Evolutionary conservation across 1,140 invertebrate species (phyloP), one percentile per base, ranked within the genome.

Genomic region (Heliconius himera): DNA sequence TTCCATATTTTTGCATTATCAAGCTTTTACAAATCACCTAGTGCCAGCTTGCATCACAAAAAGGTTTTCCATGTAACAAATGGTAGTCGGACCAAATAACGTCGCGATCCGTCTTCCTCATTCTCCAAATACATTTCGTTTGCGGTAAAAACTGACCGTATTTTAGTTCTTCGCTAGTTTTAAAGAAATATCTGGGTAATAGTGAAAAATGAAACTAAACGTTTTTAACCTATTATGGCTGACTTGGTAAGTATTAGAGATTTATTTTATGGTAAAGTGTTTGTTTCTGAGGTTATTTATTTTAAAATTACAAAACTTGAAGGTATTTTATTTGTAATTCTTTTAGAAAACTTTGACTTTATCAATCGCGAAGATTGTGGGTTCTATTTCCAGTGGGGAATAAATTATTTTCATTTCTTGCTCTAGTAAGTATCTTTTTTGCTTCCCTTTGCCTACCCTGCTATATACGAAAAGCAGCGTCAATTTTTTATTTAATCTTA

Each of bases 61-160:
- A 66, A 66, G 60, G 60, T 29, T 66, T 66, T 66, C 60, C 60
- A 29, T 66, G 60, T 66, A 66, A 66, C 60, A 66, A 66, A 66
- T 66, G 60, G 16, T 66, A 60, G 22, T 29, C 60, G 13, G 26
- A 66, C 22, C 22, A 16, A 29, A 26, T 22, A 29, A 66, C 60
- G 60, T 26, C 26, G 56, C 60, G 60, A 66, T 66, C 60, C 60
- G 60, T 66, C 60, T 66, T 66, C 60, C 13, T 66, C 60, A 66
- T 26, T 6, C 60, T 29, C 26, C 6, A 66, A 66, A 29, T 66
- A 29, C 22, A 66, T 66, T 66, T 66, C 26, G 13, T 66, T 66
- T 66, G 60, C 26, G 22, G 60, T 66, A 66, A 66, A 66, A 66
- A 66, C 60, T 66, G 26, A 22, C 11, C 26, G 22, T 29, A 26